Evolutionary conservation across 2,888 invertebrate species (phyloP).

Genomic region (Apeira syringaria): DNA sequence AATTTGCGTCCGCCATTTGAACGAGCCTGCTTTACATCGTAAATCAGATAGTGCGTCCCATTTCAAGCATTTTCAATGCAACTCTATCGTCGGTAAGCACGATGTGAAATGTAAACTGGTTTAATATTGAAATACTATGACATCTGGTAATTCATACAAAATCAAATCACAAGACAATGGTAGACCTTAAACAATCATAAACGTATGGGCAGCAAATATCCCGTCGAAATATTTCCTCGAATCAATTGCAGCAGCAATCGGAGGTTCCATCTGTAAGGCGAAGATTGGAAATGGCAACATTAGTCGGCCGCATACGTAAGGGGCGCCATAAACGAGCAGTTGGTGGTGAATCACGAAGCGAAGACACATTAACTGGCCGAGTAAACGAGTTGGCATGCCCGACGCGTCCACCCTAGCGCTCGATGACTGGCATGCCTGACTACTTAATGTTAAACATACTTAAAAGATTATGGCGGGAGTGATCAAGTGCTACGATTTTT

Average conservation of each 20-base stretch:
- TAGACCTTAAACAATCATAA: too few species aligned
- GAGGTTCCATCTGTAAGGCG: not conserved
- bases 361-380: conserved; percentile 30
- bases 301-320: conserved; percentile 10
- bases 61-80: too few species aligned
- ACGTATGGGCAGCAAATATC: not conserved
- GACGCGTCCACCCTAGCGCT: conserved; percentile 24
- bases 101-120: too few species aligned
- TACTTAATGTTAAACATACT: conserved; percentile 43
- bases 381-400: conserved; percentile 39
- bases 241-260: conserved; percentile 1
- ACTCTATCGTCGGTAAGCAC: too few species aligned
- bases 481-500: too few species aligned
- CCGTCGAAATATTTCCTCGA: conserved; percentile 1
- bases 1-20: too few species aligned
- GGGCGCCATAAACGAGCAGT: conserved; percentile 20
- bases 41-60: too few species aligned
- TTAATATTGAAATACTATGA: too few species aligned
- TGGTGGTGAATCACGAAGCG: conserved; percentile 40
- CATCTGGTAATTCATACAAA: not conserved
- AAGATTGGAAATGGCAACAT: conserved; percentile 12
- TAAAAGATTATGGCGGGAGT: conserved; percentile 45
- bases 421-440: conserved; percentile 35
- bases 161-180: conserved; percentile 2
- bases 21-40: too few species aligned